Evolutionary conservation across 1,140 invertebrate genomes (phyloP).

Genomic region (Hypothenemus hampei): DNA sequence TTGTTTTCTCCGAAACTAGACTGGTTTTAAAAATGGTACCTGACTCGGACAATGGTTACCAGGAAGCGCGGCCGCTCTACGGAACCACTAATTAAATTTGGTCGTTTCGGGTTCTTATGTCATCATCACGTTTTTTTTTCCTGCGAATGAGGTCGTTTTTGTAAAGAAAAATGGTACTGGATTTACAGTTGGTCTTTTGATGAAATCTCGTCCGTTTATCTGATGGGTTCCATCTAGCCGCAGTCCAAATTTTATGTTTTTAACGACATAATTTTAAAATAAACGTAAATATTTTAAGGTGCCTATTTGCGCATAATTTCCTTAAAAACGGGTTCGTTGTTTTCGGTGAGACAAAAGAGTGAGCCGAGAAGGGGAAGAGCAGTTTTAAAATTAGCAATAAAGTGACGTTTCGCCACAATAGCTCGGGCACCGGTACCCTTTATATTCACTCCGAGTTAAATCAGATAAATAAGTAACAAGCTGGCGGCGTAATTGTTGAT

Average conservation of each 20-base stretch:
- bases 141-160: constrained; percentile 2
- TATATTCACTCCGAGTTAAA: constrained; percentile 9
- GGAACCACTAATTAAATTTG: constrained; percentile 4
- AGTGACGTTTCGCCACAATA: constrained; percentile 19
- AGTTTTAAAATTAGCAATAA: constrained; percentile 15
- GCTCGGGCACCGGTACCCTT: constrained; percentile 15
- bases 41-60: background rate
- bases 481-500: constrained; percentile 43
- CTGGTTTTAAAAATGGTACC: background rate
- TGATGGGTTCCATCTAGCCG: too few relatives aligned
- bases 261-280: too few relatives aligned
- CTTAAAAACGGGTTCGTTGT: too few relatives aligned
- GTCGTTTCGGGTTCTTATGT: background rate
- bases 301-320: too few relatives aligned
- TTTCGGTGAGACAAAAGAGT: too few relatives aligned
- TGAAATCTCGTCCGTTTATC: too few relatives aligned
- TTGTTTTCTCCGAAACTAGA: background rate
- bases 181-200: constrained; percentile 7
- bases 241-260: too few relatives aligned
- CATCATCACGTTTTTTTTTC: constrained; percentile 11
- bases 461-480: constrained; percentile 38
- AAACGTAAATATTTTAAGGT: too few relatives aligned
- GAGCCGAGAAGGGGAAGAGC: background rate
- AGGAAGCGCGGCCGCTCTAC: background rate
- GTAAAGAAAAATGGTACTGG: constrained; percentile 6